Base-by-base conservation (phyloP, 2,888 invertebrate species). In the Oscheius sp. region DNA sequence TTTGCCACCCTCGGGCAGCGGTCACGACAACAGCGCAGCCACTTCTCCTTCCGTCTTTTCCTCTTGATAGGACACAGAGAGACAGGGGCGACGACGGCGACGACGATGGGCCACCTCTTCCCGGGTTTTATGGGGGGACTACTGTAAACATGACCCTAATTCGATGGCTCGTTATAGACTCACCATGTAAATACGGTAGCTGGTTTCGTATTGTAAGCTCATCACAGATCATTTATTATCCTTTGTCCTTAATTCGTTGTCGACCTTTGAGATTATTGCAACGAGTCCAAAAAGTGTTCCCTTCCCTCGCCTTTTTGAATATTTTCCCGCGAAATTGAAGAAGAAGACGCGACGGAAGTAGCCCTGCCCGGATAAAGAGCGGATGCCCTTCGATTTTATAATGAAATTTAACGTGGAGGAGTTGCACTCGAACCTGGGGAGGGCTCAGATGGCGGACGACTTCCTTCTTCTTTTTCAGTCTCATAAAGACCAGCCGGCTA, bases 71-170 rank as follows among this genome's bases (percentile, higher is more conserved):
- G 23, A n/a, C 21, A 45, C 43, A n/a, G 59, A 45, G 61, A 13
- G 45, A 21, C 29, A 41, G 61, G 45, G n/a, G n/a, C n/a, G n/a
- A 41, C 43, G 21, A n/a, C 45, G 16, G 9, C 5, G 45, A 59
- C 2, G 2, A n/a, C 23, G 49, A 5, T 49, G 49, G 55, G 55
- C 55, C 3, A 5, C 18, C 53, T 52, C 53, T 18, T 52, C 53
- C 18, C 5, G 16, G 55, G 18, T 55, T 55, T 55, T 18, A 55
- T 16, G n/a, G 21, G 55, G 25, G 21, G 25, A 25, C 55, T 55
- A 66, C 66, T 66, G 66, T 66, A 66, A 66, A 66, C 66, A 66
- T 66, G 66, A 25, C 66, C 66, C 35, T 66, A 66, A 66, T 66
- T 66, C 66, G 66, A 49, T 35, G 35, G 35, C 35, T 35, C 35